Conservation (phyloP, 2,797 vertebrate genomes). For the Characodon lateralis region DNA sequence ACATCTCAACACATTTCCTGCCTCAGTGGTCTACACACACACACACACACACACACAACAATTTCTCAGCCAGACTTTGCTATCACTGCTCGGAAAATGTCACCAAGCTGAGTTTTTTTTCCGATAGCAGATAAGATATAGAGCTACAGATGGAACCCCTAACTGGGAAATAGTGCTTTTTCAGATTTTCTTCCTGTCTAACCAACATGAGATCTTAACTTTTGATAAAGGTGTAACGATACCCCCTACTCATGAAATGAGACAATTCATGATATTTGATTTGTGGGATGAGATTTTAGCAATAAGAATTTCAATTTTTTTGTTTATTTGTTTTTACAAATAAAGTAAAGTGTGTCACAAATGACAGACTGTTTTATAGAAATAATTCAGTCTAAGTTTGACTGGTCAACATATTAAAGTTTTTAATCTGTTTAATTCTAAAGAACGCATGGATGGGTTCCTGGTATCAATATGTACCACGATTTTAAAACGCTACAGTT, state of each 20-base stretch:
- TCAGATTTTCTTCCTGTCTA: constrained; percentile 15
- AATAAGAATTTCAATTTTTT: no score
- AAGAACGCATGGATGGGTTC: background rate
- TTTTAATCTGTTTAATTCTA: background rate
- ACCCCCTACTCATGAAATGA: background rate
- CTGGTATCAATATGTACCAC: background rate
- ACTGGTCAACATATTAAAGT: background rate
- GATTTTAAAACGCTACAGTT: background rate
- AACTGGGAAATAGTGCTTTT: constrained; percentile 2
- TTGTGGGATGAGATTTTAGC: background rate
- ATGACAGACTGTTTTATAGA: background rate
- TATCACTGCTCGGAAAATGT: constrained; percentile 44
- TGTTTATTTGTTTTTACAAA: background rate
- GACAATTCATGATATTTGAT: background rate
- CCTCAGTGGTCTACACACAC: constrained; percentile 39
- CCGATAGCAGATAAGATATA: constrained; percentile 21
- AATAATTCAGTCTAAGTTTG: background rate
- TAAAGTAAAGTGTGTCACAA: background rate
- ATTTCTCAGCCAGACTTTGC: constrained; percentile 24
- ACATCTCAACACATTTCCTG: constrained; percentile 65
- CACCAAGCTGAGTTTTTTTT: constrained; percentile 17
- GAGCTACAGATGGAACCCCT: constrained; percentile 31
- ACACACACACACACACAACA: constrained; percentile 12
- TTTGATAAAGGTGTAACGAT: background rate
- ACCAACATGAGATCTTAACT: constrained; percentile 15